Base-by-base conservation (phyloP, 2,113 vertebrate genomes). In the Odontophorus gujanensis region DNA sequence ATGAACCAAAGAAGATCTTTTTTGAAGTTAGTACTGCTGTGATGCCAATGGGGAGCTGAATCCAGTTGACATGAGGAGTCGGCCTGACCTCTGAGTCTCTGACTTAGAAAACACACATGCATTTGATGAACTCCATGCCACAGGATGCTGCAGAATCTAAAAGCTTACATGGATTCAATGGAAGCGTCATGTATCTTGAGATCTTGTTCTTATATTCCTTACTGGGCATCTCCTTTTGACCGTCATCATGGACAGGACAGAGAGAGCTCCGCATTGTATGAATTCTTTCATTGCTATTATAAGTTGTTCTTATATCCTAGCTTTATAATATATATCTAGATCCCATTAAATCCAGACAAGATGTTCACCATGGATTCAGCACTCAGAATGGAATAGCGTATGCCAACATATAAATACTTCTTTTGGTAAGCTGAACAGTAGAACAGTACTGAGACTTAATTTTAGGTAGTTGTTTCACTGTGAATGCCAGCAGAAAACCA, bases 121-220 rank as follows among this genome's bases (percentile, higher is more conserved):
- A 48, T 88, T 91, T 92, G 87, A 92, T 47, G 42, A 81, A 89
- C 55, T 83, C 55, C 43, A 30, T 32, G 50, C 25, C 47, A 78
- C 68, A 88, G 42, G 11, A 92, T 68, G 28, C 2, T 48, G 65
- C 69, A 63, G 73, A 88, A 34, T 19, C 51, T 92, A 84, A 95
- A 94, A 86, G 28, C 73, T 78, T 92, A 74, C 38, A 67, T 5
- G 19, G 59, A 78, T 78, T 58, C 68, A 88, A 43, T 32, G 24
- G 38, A 94, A 72, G 19, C 67, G 67, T n/a, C 45, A 74, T 0
- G 0, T 57, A 67, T 26, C 10, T 1, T 9, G 12, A 11, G 79
- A 22, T 55, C 6, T 13, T 78, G 16, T 0, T 85, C 81, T 82
- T 66, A 36, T 67, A 59, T 25, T 45, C 14, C 62, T 92, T 80